Evolutionary conservation across 1,140 invertebrate species (phyloP).

Genomic region (Aphelenchoides avenae): DNA sequence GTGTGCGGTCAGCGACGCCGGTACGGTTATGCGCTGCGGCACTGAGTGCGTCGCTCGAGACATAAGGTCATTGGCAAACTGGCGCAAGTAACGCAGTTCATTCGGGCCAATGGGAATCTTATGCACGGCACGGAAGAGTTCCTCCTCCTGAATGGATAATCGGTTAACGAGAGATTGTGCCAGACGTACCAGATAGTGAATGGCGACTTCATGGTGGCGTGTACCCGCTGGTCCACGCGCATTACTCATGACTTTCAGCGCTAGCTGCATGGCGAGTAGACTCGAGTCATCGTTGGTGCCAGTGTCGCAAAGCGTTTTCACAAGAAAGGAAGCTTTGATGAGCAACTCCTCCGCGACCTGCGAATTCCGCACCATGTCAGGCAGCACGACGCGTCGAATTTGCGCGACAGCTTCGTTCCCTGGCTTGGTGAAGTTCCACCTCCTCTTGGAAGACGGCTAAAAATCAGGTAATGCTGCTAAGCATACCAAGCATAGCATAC

Average conservation of each 20-base stretch:
- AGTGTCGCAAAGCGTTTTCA: no score
- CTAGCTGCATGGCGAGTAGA: constrained; percentile 25
- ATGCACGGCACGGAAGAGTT: constrained; percentile 14
- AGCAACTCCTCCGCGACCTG: not conserved
- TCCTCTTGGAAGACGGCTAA: no score
- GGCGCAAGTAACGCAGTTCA: constrained; percentile 23
- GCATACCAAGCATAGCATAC: no score
- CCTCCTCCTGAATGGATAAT: constrained; percentile 16
- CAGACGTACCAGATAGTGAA: constrained; percentile 34
- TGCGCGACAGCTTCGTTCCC: constrained; percentile 2
- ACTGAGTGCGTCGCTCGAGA: not conserved
- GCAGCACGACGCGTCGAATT: constrained; percentile 9
- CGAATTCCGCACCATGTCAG: not conserved
- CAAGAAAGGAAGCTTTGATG: no score
- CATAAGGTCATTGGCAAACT: constrained; percentile 19
- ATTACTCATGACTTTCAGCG: constrained; percentile 12
- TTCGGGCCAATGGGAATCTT: constrained; percentile 6
- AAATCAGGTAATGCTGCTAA: no score
- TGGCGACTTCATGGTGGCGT: constrained; percentile 34
- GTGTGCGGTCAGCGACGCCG: constrained; percentile 27
- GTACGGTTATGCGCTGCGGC: constrained; percentile 14
- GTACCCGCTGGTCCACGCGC: constrained; percentile 38
- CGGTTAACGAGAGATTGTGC: not conserved
- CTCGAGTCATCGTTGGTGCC: not conserved
- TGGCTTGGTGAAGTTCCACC: no score